These are phyloP conservation scores for Anoplophora glabripennis DNA, from an alignment of 1,140 invertebrate genomes.

Conservation along the genomic window DNA sequence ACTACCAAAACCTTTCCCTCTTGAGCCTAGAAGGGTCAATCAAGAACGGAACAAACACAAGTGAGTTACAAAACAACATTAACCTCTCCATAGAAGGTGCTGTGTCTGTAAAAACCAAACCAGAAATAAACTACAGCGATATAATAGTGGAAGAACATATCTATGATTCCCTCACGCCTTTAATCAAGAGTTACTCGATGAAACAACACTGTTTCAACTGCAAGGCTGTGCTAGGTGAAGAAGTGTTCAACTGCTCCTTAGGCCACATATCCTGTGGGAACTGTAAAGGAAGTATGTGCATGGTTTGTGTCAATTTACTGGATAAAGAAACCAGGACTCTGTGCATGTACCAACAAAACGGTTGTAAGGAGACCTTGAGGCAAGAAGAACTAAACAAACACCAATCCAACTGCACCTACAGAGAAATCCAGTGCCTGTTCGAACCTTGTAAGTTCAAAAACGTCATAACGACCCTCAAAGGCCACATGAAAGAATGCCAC, in stretches of 20 bases:
- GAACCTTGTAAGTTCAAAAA: neutral
- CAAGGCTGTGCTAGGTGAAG: neutral
- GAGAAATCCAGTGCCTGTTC: constrained; percentile 8
- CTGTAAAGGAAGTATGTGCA: constrained; percentile 18
- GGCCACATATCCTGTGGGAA: constrained; percentile 20
- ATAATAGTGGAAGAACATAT: constrained; percentile 5
- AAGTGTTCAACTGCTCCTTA: neutral
- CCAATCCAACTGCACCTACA: constrained; percentile 13
- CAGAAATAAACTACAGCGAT: neutral
- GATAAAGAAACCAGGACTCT: constrained; percentile 8
- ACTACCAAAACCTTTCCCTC: too few relatives aligned
- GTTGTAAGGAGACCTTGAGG: constrained; percentile 15
- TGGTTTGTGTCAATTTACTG: constrained; percentile 10
- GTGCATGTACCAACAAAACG: constrained; percentile 22
- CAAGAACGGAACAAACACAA: too few relatives aligned
- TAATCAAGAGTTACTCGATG: neutral
- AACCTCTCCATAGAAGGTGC: neutral
- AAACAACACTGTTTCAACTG: neutral
- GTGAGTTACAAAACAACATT: too few relatives aligned
- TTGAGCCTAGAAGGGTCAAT: too few relatives aligned
- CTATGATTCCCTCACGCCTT: constrained; percentile 1
- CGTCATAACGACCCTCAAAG: neutral
- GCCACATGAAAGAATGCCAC: constrained; percentile 16
- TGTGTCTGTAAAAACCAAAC: constrained; percentile 3
- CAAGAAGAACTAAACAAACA: constrained; percentile 4